Evolutionary conservation across 2,113 vertebrate species (phyloP), one percentile per base, ranked within the genome.

Genomic region (Neolamprologus falcicula): DNA sequence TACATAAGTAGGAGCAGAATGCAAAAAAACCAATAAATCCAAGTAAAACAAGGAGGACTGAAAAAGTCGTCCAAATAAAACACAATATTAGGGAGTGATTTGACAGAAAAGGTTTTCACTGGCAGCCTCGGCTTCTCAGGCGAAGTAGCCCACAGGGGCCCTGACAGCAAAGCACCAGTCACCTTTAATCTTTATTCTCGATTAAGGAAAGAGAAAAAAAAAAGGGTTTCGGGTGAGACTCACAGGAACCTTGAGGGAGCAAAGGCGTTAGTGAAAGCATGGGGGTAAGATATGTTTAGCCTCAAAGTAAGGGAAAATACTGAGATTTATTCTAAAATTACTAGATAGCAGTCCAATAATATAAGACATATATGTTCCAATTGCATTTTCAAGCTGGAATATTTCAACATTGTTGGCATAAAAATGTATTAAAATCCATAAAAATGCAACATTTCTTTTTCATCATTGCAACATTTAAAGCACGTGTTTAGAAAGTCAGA

Each of bases 121-220:
- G 45, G 45, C 73, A 90, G 71, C 47, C 79, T 79, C 14, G 68
- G 52, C 83, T 83, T 83, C 68, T 86, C 73, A 68, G 73, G 87
- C 53, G 3, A 85, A 53, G 19, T 5, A 83, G 79, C 87, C 90
- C 54, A 17, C 4, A 13, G 88, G 89, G 63, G 63, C 86, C 84
- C 89, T 59, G 83, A 9, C 4, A 42, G 90, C 87, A 90, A 83
- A 71, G 54, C 79, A 83, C 50, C 17, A 47, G 73, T 85, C 82
- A 90, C 83, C 89, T 94, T 90, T 94, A 82, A 91, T 91, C 84
- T 86, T 81, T 37, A 81, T 31, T 79, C 55, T 54, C 21, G 31
- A 83, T 89, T 80, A 83, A 55, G 53, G 26, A 50, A 86, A 57
- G 50, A 52, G 47, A 0, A 4, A 63, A 66, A 33, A 61, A 79